Evolutionary conservation across 2,888 invertebrate species (phyloP), one percentile per base, ranked within the genome.

Genomic region (Dicranocentrus wangi): DNA sequence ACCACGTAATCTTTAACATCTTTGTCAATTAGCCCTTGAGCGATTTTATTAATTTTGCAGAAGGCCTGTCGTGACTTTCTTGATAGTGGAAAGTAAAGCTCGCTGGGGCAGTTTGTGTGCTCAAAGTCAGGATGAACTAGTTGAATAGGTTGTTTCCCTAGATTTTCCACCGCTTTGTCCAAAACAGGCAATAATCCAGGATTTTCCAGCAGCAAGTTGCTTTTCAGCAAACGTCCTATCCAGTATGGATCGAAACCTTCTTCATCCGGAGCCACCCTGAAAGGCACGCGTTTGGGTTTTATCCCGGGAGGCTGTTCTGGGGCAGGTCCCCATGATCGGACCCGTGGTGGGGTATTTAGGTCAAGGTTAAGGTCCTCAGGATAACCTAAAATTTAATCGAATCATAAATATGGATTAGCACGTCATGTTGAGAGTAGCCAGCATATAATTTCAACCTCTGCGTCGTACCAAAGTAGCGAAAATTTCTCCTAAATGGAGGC

Each of bases 281-380:
- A 55, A 13, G 55, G 55, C 10, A 10, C n/a, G 2, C 55, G 55
- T 60, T 71, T 71, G 2, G 15, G 43, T 47, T 60, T 42, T 21
- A 27, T 8, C 15, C 42, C 32, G 2, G 43, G 1, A 27, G 27
- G 0, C 10, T 17, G 13, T 19, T 61, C 53, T 23, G 17, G 3
- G n/a, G 51, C 15, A 1, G 73, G 61, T 13, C 73, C 73, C 73
- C 73, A 73, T 19, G 73, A 73, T 21, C 43, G 42, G 2, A 73
- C 73, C 5, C 73, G 47, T 3, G 73, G 73, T 0, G 73, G 73
- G 0, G 73, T 73, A n/a, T 73, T 23, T 1, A 73, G 43, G 5
- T 28, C 51, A 27, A 63, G 39, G 19, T 73, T 73, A 1, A 73
- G 53, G 5, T 73, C 32, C 23, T 63, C n/a, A 2, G 73, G 73